These are phyloP conservation scores for Dermolepida albohirtum DNA, from an alignment of 2,888 invertebrate genomes.

Conservation along the genomic window DNA sequence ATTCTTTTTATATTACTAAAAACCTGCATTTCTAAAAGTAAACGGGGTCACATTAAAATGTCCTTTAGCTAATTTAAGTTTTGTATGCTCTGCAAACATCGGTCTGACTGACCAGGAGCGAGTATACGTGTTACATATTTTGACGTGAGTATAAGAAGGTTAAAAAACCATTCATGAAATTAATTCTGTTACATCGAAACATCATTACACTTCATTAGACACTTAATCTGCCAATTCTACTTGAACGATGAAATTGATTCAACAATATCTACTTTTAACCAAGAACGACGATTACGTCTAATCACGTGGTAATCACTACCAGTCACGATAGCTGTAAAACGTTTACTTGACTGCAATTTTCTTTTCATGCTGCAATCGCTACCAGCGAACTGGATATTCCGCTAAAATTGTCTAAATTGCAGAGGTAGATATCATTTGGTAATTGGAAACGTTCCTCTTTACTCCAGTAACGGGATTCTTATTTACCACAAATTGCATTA, in stretches of 20 bases:
- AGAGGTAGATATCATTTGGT: conserved; percentile 31
- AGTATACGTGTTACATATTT: too few relatives aligned
- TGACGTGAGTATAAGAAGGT: too few relatives aligned
- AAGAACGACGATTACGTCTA: conserved; percentile 25
- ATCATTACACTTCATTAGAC: too few relatives aligned
- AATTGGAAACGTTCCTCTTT: conserved; percentile 22
- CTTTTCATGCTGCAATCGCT: conserved; percentile 5
- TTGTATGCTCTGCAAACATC: too few relatives aligned
- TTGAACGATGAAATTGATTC: conserved; percentile 6
- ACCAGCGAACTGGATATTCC: conserved; percentile 9
- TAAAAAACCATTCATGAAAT: too few relatives aligned
- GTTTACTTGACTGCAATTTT: conserved; percentile 19
- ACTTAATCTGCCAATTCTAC: conserved; percentile 2
- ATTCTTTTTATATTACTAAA: too few relatives aligned
- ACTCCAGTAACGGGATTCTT: conserved; percentile 10
- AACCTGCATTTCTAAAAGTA: too few relatives aligned
- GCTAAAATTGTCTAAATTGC: conserved; percentile 31
- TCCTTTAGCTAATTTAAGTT: too few relatives aligned
- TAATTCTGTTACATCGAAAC: too few relatives aligned
- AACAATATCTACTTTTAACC: conserved; percentile 5
- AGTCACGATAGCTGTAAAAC: conserved; percentile 28
- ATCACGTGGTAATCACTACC: conserved; percentile 25
- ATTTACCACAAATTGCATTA: conserved; percentile 33
- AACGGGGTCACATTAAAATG: too few relatives aligned
- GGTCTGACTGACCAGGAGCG: too few relatives aligned